These are phyloP conservation scores for Sisyra nigra DNA, from an alignment of 2,888 invertebrate genomes.

Conservation along the genomic window DNA sequence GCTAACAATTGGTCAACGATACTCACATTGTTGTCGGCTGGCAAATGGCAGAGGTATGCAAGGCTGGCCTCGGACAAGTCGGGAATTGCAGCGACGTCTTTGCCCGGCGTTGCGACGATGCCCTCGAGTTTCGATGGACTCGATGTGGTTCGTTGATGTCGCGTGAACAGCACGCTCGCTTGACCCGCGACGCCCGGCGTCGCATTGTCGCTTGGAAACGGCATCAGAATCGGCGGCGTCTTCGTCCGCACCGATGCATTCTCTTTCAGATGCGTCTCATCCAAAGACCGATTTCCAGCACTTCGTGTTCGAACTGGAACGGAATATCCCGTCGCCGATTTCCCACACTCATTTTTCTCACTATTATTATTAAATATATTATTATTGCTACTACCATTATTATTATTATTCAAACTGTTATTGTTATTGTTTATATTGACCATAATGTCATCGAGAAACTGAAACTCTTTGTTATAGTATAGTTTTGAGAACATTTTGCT, in stretches of 20 bases:
- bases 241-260: conserved; percentile 2
- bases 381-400: not conserved
- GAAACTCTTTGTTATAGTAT: conserved; percentile 38
- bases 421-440: conserved; percentile 2
- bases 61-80: not conserved
- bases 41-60: not conserved
- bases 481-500: conserved; percentile 27
- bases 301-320: conserved; percentile 21
- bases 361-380: not conserved
- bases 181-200: conserved; percentile 23
- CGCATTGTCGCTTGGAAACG: conserved; percentile 22
- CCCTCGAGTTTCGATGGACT: conserved; percentile 64
- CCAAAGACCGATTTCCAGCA: conserved; percentile 35
- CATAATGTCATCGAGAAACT: conserved; percentile 31
- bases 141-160: conserved; percentile 61
- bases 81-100: not conserved
- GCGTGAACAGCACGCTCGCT: conserved; percentile 34
- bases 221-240: conserved; percentile 5
- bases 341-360: not conserved
- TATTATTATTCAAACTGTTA: not conserved
- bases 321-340: too few species aligned
- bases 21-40: too few species aligned
- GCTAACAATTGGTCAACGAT: too few species aligned
- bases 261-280: conserved; percentile 27
- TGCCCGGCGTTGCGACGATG: conserved; percentile 17